Percentiles rank a stretch among this genome's conserved stretches.
Evolutionary conservation across 2,797 vertebrate species (phyloP).

Genomic region (Cephalopachus bancanus): DNA sequence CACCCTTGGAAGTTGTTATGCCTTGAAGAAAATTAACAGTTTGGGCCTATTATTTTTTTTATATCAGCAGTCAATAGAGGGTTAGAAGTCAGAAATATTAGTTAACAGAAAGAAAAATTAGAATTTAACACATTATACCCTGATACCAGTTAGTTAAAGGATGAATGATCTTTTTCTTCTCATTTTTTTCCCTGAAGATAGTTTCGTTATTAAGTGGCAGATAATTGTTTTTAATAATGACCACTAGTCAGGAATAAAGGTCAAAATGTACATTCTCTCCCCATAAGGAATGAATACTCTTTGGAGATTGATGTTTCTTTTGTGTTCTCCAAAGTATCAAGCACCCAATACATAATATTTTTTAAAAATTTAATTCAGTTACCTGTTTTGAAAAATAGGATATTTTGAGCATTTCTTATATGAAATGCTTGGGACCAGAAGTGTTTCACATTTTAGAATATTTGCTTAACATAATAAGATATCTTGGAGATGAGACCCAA

Average conservation of each 20-base stretch:
- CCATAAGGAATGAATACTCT: not conserved
- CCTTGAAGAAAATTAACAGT: not conserved
- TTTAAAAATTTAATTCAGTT: not conserved
- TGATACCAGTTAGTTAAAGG: not conserved
- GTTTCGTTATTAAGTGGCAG: conserved; percentile 20
- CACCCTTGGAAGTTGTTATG: not conserved
- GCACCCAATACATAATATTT: not conserved
- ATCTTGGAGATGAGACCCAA: not conserved
- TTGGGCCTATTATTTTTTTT: not conserved
- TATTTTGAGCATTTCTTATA: not conserved
- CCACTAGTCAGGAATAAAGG: not conserved
- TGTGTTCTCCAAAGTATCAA: not conserved
- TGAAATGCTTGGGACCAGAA: not conserved
- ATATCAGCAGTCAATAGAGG: not conserved
- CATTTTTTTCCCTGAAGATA: not conserved
- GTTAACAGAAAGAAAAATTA: not conserved
- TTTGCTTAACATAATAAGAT: not conserved
- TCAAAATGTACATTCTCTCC: not conserved
- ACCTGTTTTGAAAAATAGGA: conserved; percentile 16
- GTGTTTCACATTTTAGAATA: not conserved
- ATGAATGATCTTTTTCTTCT: not conserved
- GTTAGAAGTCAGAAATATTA: not conserved
- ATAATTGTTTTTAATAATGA: conserved; percentile 4
- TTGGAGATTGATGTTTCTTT: not conserved
- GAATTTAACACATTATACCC: not conserved